These are phyloP conservation scores for Notarius quadriscutis DNA, from an alignment of 2,113 vertebrate species.

Conservation along the genomic window DNA sequence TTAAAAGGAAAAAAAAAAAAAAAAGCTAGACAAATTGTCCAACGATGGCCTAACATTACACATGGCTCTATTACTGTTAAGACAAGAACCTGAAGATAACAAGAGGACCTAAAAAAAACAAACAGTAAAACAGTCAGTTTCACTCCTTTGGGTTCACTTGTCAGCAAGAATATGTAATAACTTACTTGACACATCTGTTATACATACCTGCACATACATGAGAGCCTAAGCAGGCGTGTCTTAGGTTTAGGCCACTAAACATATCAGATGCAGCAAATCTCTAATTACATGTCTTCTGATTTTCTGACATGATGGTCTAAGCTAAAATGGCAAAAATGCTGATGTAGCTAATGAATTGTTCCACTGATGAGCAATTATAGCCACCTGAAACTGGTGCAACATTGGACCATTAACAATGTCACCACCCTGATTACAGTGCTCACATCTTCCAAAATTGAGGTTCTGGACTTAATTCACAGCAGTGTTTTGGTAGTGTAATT, in stretches of 20 bases:
- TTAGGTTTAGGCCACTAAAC: not conserved
- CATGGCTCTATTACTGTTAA: not conserved
- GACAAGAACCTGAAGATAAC: not conserved
- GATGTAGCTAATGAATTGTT: slow-evolving; percentile 62
- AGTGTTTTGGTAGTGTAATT: not conserved
- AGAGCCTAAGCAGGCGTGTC: not conserved
- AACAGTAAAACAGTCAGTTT: not conserved
- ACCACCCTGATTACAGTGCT: not conserved
- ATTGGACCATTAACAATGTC: slow-evolving; percentile 22
- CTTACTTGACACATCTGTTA: slow-evolving; percentile 2
- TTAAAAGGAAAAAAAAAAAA: not conserved
- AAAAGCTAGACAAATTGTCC: not conserved
- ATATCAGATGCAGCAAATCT: slow-evolving; percentile 51
- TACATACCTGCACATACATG: not conserved
- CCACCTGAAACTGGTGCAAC: slow-evolving; percentile 42
- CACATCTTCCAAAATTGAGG: not conserved
- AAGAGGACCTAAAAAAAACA: too few species aligned
- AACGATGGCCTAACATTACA: not conserved
- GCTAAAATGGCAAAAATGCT: slow-evolving; percentile 66
- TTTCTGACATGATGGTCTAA: slow-evolving; percentile 40
- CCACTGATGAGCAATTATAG: slow-evolving; percentile 68
- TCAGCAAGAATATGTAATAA: not conserved
- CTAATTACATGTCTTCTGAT: slow-evolving; percentile 45
- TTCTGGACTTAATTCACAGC: slow-evolving; percentile 30
- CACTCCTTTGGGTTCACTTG: not conserved